Evolutionary conservation across 1,140 invertebrate genomes (phyloP), one percentile per base, ranked within the genome.

Genomic region (Ceratosolen solmsi): DNA sequence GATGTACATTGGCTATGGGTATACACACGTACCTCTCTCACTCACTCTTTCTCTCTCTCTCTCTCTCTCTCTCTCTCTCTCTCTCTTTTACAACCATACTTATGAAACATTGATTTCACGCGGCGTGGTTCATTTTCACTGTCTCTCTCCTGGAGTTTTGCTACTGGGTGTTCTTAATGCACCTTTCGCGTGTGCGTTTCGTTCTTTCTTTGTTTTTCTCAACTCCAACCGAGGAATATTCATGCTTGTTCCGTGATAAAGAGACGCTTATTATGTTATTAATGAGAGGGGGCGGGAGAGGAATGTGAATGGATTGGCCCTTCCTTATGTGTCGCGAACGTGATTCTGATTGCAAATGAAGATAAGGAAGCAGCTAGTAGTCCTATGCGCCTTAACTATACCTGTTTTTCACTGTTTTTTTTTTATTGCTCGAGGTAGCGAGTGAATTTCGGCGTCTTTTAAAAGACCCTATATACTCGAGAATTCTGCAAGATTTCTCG

Each of bases 41-140:
- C 68, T 27, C 51, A 41, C 25, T n/a, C 41, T 17, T 33, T 56
- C 20, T 63, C 38, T 80, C 27, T 33, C 56, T 58, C 51, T 68
- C 51, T 38, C 73, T 27, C 73, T 68, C 33, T 79, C 63, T 54
- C 65, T 22, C 27, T 63, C 60, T 54, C 41, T 33, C 60, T 36
- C 33, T 38, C 36, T 22, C 68, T 88, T 86, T 87, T 87, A 90
- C 89, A 90, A 89, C 87, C 88, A 85, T 88, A 89, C 89, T 90
- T 91, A 91, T 89, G 89, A 91, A 92, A 92, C 91, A 91, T 91
- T 92, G 91, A 91, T 92, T 91, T 91, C 91, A 91, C 90, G 90
- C 87, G 87, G 87, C 84, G 85, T 85, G 82, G 84, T 81, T 81
- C 86, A 82, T 84, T 83, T 82, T 82, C 82, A 81, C 84, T 83